Base-by-base conservation (phyloP, 2,888 invertebrate genomes). In the Eretmocerus hayati region DNA sequence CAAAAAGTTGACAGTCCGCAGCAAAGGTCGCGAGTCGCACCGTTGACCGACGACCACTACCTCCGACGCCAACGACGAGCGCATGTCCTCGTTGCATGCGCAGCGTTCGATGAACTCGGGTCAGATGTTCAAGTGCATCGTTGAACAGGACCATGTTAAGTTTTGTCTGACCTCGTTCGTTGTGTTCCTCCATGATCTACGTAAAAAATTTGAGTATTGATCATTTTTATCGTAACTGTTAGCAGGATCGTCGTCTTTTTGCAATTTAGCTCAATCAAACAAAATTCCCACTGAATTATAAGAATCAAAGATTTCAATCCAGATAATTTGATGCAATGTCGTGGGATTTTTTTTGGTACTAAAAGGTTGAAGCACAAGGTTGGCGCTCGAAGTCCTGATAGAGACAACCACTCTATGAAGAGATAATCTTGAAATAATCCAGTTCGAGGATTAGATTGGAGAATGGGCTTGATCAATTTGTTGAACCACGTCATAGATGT, bases 51-150 rank as follows among this genome's bases (percentile, higher is more conserved):
- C 94, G 93, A 18, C 94, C 94, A 59, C 88, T 84, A 18, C 94
- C 93, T 2, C 90, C 91, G 2, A 90, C 87, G 9, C 94, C 94
- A 13, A 93, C 84, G 33, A 93, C 74, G 71, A 94, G 76, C 5
- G 85, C 81, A 66, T 94, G 90, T 0, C 92, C 92, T 55, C 84
- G 75, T 63, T 86, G 80, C 81, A 91, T 84, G 55, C 93, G 79
- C 52, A 94, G 74, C 0, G 85, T 84, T 19, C 94, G 82, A 60
- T 93, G 92, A 11, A 91, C 80, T 38, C 93, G 78, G 0, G 90
- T 93, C 62, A 94, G 67, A 69, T 95, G 93, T 64, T 94, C 92
- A 42, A 94, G 72, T 35, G 91, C 93, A 65, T 93, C 92, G 64
- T 94, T 89, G 66, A 94, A 94, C 20, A 94, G 75, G 0, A 94